Conservation (phyloP, 2,113 vertebrate genomes). For the Prunella fulvescens region DNA sequence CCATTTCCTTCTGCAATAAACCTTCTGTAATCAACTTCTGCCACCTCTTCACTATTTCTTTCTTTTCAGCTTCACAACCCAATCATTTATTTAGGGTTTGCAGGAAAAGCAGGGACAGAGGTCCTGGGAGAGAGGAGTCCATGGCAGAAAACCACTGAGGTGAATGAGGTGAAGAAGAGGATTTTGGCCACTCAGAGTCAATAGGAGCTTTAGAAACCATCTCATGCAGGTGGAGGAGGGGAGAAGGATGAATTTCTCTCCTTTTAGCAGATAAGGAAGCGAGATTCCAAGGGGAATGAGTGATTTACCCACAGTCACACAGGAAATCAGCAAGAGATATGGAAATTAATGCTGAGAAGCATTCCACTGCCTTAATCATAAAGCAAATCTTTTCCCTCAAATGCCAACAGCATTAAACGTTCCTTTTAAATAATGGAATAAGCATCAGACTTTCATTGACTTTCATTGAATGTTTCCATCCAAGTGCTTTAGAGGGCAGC, state of each 20-base stretch:
- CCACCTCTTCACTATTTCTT: not conserved
- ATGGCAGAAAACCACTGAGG: not conserved
- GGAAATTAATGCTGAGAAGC: conserved; percentile 47
- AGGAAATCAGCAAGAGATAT: conserved; percentile 37
- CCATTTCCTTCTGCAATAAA: not conserved
- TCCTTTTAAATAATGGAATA: not conserved
- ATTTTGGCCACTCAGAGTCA: not conserved
- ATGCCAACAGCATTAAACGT: conserved; percentile 11
- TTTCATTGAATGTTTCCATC: not conserved
- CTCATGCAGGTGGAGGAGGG: not conserved
- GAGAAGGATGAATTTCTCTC: not conserved
- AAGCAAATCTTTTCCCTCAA: conserved; percentile 27
- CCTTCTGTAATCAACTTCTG: not conserved
- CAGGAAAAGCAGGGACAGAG: not conserved
- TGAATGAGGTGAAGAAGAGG: not conserved
- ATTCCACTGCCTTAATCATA: conserved; percentile 20
- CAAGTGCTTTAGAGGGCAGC: not conserved
- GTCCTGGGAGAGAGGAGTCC: not conserved
- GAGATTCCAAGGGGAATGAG: not conserved
- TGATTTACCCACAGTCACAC: not conserved
- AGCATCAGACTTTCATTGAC: not conserved
- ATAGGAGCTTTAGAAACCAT: not conserved
- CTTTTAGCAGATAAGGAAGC: not conserved
- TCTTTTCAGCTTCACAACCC: not conserved
- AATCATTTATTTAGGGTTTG: not conserved